phyloP scores from a whole-genome alignment of 2,113 vertebrate species.

The Apodemus speciosus region DNA sequence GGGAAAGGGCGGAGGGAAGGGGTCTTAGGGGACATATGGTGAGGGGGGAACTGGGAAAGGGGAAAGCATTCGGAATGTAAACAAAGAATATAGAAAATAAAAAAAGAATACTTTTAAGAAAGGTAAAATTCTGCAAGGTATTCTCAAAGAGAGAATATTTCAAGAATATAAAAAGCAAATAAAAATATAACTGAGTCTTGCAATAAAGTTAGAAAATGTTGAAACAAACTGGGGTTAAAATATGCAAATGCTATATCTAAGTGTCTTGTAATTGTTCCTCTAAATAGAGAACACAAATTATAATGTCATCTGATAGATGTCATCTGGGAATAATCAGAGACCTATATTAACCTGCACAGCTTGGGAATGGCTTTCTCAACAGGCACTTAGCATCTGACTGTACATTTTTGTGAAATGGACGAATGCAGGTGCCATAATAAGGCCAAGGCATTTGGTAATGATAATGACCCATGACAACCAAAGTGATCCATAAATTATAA shows the following conservation, averaged over 20 bases:
- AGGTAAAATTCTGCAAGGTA: neutral
- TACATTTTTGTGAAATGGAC: slow-evolving; percentile 61
- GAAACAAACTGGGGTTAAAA: neutral
- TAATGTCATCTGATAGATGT: slow-evolving; percentile 16
- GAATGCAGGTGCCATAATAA: slow-evolving; percentile 47
- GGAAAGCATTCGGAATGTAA: too few species aligned
- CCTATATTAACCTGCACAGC: slow-evolving; percentile 32
- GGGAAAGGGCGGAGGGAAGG: too few species aligned
- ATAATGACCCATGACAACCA: slow-evolving; percentile 51
- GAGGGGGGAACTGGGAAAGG: too few species aligned
- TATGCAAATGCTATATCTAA: neutral
- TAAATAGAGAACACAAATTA: slow-evolving; percentile 27
- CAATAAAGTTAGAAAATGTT: neutral
- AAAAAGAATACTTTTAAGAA: too few species aligned
- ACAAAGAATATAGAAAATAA: too few species aligned
- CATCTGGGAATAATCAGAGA: slow-evolving; percentile 41
- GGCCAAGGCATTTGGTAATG: slow-evolving; percentile 36
- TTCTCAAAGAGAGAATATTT: neutral
- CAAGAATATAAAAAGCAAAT: neutral
- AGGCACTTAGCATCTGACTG: slow-evolving; percentile 9
- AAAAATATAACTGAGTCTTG: neutral
- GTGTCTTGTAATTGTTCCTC: neutral
- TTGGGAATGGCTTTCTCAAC: slow-evolving; percentile 50
- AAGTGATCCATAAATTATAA: slow-evolving; percentile 66
- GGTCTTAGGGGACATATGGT: too few species aligned